Evolutionary conservation across 2,113 vertebrate genomes (phyloP).

Genomic region (Dasyurus viverrinus): DNA sequence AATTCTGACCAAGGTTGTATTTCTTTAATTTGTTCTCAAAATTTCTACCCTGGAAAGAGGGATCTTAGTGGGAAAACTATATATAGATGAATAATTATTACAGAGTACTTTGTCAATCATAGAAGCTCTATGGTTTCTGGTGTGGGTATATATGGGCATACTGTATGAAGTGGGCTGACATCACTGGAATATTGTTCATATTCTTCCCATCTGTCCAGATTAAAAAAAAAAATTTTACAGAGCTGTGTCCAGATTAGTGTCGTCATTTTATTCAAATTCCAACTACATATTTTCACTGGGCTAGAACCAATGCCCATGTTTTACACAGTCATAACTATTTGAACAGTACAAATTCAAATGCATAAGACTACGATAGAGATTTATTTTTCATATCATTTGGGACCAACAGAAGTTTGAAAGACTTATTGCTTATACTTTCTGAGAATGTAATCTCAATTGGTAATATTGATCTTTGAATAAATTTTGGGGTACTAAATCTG

Average conservation of each 20-base stretch:
- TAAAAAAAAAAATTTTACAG: not conserved
- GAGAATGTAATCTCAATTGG: too few species aligned
- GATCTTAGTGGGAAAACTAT: not conserved
- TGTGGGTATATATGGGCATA: not conserved
- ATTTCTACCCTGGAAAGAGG: not conserved
- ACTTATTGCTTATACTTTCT: not conserved
- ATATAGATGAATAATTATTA: not conserved
- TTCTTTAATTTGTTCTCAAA: not conserved
- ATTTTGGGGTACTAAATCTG: not conserved
- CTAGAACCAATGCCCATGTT: not conserved
- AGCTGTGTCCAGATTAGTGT: not conserved
- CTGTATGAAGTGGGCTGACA: not conserved
- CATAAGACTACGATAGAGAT: not conserved
- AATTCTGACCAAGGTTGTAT: not conserved
- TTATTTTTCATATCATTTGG: not conserved
- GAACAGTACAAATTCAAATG: not conserved
- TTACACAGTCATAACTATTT: not conserved
- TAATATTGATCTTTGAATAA: not conserved
- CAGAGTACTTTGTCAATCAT: not conserved
- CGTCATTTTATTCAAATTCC: not conserved
- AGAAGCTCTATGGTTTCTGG: not conserved
- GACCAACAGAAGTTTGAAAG: not conserved
- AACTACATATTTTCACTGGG: not conserved
- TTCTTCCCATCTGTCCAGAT: not conserved
- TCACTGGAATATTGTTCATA: not conserved